Percentiles rank a stretch among this genome's conserved stretches.
Conservation (phyloP, 2,113 vertebrate genomes). For the Elgaria multicarinata region DNA sequence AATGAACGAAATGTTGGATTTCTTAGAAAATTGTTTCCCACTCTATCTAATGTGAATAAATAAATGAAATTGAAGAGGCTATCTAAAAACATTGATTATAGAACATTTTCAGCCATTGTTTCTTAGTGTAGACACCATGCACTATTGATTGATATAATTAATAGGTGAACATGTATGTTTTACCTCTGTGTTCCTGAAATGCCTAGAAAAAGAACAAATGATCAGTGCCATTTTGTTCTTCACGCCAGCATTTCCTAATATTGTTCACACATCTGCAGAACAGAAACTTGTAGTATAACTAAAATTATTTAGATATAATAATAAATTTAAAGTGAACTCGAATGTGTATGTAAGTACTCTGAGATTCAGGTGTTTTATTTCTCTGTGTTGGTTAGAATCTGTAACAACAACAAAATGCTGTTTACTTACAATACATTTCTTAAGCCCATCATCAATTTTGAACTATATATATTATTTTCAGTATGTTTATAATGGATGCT, state of each 20-base stretch:
- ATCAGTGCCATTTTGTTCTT: constrained; percentile 28
- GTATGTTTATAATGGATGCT: constrained; percentile 59
- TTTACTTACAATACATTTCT: constrained; percentile 57
- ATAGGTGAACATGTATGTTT: constrained; percentile 54
- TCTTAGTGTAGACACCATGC: constrained; percentile 48
- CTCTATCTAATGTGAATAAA: constrained; percentile 26
- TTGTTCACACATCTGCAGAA: constrained; percentile 51
- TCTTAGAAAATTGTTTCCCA: constrained; percentile 13
- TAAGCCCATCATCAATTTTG: constrained; percentile 63
- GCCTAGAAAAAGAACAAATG: constrained; percentile 47
- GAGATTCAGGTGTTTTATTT: constrained; percentile 50
- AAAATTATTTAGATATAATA: constrained; percentile 29
- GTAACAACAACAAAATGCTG: constrained; percentile 53
- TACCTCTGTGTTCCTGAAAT: constrained; percentile 38
- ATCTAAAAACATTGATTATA: constrained; percentile 19
- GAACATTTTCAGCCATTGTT: constrained; percentile 46
- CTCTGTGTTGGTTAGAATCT: constrained; percentile 72
- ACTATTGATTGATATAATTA: constrained; percentile 40
- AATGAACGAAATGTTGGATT: constrained; percentile 9
- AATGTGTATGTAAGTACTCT: constrained; percentile 9
- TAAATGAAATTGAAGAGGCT: constrained; percentile 34
- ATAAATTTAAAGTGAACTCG: constrained; percentile 53
- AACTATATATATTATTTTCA: constrained; percentile 63
- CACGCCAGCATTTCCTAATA: constrained; percentile 37
- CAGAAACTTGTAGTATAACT: constrained; percentile 32